A percentile compares a stretch with the other conserved stretches of the same genome.
phyloP scores from a whole-genome alignment of 2,888 invertebrate species.

The Luperina nickerlii region DNA sequence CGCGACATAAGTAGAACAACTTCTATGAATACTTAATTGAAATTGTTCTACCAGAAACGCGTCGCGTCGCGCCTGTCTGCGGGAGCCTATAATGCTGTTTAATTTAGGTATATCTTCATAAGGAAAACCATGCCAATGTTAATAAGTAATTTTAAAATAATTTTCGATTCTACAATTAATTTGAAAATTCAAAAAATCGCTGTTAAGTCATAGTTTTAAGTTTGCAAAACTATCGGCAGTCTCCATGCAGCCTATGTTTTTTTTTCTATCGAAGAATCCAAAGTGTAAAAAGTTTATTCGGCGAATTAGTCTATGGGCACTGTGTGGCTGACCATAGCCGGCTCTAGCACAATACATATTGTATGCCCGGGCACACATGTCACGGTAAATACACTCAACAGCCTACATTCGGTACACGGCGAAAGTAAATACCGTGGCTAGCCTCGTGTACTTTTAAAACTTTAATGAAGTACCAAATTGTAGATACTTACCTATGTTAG shows the following conservation, averaged over 20 bases:
- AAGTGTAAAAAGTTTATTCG: background rate
- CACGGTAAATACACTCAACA: conserved; percentile 23
- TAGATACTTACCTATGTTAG: background rate
- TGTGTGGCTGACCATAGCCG: background rate
- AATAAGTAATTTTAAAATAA: background rate
- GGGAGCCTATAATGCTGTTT: too few species aligned
- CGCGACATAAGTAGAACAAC: too few species aligned
- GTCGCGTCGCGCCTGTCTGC: background rate
- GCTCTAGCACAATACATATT: conserved; percentile 32
- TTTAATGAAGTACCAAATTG: conserved; percentile 22
- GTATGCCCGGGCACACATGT: conserved; percentile 29
- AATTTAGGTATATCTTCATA: background rate
- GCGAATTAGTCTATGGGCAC: background rate
- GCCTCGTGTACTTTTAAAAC: conserved; percentile 25
- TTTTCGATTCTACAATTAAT: background rate
- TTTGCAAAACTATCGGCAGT: background rate
- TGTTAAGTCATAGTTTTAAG: too few species aligned
- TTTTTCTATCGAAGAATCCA: background rate
- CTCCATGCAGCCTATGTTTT: background rate
- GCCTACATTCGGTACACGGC: conserved; percentile 31
- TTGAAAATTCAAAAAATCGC: background rate
- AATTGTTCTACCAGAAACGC: background rate
- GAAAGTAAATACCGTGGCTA: conserved; percentile 32
- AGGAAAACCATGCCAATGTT: background rate
- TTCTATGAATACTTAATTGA: too few species aligned